Base-by-base conservation (phyloP, 2,888 invertebrate species). In the Asteroscopus sphinx region DNA sequence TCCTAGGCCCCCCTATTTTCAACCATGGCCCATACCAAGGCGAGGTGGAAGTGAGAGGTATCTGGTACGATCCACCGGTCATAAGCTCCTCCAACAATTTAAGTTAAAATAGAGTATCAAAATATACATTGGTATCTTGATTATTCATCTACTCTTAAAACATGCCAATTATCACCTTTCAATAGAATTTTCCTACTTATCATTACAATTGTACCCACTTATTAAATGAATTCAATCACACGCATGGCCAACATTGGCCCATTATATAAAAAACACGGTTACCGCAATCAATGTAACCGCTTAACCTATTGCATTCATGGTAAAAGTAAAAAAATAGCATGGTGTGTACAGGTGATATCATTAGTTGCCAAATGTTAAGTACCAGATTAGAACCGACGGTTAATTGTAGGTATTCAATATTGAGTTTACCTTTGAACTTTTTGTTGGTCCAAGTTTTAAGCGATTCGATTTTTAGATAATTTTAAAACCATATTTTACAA, bases 361-460 rank as follows among this genome's bases (percentile, higher is more conserved):
- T 67, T 75, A 41, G 44, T 86, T 85, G 66, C 77, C 63, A 81
- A 81, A 86, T 42, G 59, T 53, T 73, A 69, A 76, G 76, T 75
- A 65, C 68, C 59, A 73, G 76, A 78, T 80, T 76, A 73, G 57
- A 71, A 67, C 35, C 26, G 47, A 54, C 68, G 56, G 73, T 82
- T 77, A 82, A 77, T 78, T 77, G 66, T 60, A 59, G 65, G 73
- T 75, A 73, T 68, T 75, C 61, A 64, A 41, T 61, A 57, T 68
- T 71, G 49, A 58, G 54, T 40, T 68, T 74, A 76, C 77, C 76
- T 80, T 83, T 79, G 79, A 76, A 75, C 75, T 54, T 49, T 53
- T 0, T 11, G 15, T 32, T 73, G 76, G 79, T 49, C 0, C 32
- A 81, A 82, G 65, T 59, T 13, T 63, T 3, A 41, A 39, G 55